Evolutionary conservation across 2,888 invertebrate species (phyloP).

Genomic region (Plebejus argus): DNA sequence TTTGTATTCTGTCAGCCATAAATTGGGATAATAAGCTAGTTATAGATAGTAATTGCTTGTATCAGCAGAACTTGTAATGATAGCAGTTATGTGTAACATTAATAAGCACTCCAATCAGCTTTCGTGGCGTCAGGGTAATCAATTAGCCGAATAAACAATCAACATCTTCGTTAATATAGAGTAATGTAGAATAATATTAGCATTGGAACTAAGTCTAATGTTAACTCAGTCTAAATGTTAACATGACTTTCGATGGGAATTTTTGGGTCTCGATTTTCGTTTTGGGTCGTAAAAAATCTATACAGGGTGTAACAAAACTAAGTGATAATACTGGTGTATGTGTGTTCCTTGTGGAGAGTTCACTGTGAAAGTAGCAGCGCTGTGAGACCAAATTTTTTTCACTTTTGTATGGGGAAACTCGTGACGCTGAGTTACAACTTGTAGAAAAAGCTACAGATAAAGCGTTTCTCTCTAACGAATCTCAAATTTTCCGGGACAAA

Average conservation of each 20-base stretch:
- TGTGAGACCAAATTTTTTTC: no score
- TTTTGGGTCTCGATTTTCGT: not conserved
- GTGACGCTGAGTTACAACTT: no score
- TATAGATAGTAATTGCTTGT: slow-evolving; percentile 1
- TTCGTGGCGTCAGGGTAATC: not conserved
- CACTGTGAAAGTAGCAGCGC: no score
- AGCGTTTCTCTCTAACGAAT: no score
- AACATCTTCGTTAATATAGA: not conserved
- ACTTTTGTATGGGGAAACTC: no score
- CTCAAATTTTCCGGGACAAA: no score
- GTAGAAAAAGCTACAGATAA: no score
- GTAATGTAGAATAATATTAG: not conserved
- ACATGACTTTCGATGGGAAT: not conserved
- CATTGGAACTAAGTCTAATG: not conserved
- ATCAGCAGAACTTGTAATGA: slow-evolving; percentile 7
- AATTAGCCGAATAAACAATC: slow-evolving; percentile 27
- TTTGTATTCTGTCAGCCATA: not conserved
- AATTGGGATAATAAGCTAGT: slow-evolving; percentile 15
- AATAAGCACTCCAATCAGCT: slow-evolving; percentile 23
- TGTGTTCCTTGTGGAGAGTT: no score
- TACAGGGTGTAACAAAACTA: no score
- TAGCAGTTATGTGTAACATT: slow-evolving; percentile 10
- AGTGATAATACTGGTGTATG: no score
- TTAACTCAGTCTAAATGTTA: no score
- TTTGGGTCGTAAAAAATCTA: not conserved